Conservation (phyloP, 35 echinoderm and acorn worm species). For the Holothuria glaberrima region DNA sequence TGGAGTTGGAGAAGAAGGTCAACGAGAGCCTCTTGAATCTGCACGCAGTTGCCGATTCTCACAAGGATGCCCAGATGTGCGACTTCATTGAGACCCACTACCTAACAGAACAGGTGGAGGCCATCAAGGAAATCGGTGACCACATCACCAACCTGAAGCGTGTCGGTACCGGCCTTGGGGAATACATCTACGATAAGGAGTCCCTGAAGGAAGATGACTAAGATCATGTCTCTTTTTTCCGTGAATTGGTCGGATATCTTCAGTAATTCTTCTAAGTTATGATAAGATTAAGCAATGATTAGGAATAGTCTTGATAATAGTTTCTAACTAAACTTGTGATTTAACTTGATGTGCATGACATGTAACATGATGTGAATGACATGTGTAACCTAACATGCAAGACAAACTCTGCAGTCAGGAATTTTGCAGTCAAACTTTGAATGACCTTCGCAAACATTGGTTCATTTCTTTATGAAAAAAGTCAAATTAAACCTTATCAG, state of each 20-base stretch:
- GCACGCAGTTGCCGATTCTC: constrained; percentile 64
- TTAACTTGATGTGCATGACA: too few species aligned
- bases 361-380: too few species aligned
- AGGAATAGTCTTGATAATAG: not conserved
- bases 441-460: not conserved
- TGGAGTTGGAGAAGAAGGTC: constrained; percentile 84
- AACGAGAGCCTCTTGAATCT: constrained; percentile 87
- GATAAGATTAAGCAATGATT: too few species aligned
- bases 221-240: not conserved
- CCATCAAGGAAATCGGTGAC: constrained; percentile 95
- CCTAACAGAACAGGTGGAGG: constrained; percentile 93
- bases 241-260: constrained; percentile 32
- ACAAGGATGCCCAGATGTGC: constrained; percentile 86
- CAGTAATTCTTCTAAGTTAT: not conserved
- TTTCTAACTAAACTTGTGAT: not conserved
- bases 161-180: constrained; percentile 92
- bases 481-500: not conserved
- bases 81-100: constrained; percentile 92
- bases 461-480: not conserved
- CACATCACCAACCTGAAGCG: constrained; percentile 85
- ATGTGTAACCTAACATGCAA: not conserved
- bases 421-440: not conserved
- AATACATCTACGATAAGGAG: constrained; percentile 99
- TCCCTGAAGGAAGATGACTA: constrained; percentile 56
- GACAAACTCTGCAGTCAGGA: not conserved